Evolutionary conservation across 2,113 vertebrate species (phyloP), one percentile per base, ranked within the genome.

Genomic region (Montifringilla adamsi): DNA sequence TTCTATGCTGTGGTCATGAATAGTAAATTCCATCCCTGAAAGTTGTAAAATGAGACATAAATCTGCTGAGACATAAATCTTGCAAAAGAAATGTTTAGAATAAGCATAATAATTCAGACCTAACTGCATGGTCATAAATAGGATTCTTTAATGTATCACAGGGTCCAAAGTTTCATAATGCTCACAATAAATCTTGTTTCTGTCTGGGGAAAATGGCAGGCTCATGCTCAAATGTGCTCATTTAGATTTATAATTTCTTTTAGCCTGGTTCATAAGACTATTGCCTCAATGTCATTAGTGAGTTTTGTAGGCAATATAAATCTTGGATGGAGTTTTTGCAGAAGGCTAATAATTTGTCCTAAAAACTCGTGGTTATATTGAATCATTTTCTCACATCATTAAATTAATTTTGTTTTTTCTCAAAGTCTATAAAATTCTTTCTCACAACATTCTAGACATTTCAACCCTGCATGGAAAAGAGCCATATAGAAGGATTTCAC

Each of bases 131-230:
- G 26, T 74, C 84, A 89, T 95, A 94, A 97, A 92, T 83, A 89
- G 77, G 49, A 58, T 74, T 93, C 55, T 80, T 59, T 80, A 63
- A 46, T 78, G 50, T 50, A 81, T 87, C 68, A 84, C 30, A 41
- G 27, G 23, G 39, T 67, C 60, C 47, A 68, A 81, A 89, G 30
- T 94, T 93, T 96, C 63, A 91, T 75, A 93, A 60, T 49, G 84
- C 41, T 94, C 11, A 59, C 68, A 84, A 72, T 96, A 94, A 96
- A 96, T 96, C 78, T 90, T 85, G 13, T 39, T 79, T 82, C 60
- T 69, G 44, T 78, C 53, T 94, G 87, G 41, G 27, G 26, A 95
- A 96, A 73, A 75, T 69, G 58, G 24, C 58, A 74, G 35, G 21
- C 15, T 69, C 50, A 20, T 79, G 52, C 49, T 89, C n/a, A 87